Evolutionary conservation across 1,140 invertebrate species (phyloP), one percentile per base, ranked within the genome.

Genomic region (Hirudo medicinalis): DNA sequence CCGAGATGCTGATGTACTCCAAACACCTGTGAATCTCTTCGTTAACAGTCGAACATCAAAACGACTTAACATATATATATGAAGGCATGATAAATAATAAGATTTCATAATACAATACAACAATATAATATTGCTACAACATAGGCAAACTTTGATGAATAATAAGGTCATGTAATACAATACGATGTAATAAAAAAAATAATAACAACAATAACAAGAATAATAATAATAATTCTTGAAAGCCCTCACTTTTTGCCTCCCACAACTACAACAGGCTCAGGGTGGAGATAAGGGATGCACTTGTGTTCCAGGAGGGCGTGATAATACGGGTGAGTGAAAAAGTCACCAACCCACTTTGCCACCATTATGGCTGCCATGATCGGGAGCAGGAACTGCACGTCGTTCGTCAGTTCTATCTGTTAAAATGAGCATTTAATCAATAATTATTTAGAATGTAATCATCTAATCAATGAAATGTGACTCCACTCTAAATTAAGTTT

Each of bases 361-460:
- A 84, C 76, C 82, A 84, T 83, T 6, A 84, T 80, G 32, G 81
- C 77, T 36, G 81, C 78, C 82, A 84, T 84, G 11, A 84, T 81
- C 5, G 82, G 81, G 19, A 84, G 74, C 36, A 83, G 76, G 70
- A 82, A 79, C 76, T 83, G 81, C 29, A 84, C 77, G 74, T 84
- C 82, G 76, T 84, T 84, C n/a, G 83, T 84, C 69, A 84, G 76
- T 74, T 84, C 83, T 77, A 84, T 80, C 81, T 82, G 75, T 13
- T 3, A 36, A 36, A 36, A 36, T 36, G 6, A 6, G 6, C 32
- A 36, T 36, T 36, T 49, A 2, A 11, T 5, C 11, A 49, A 11
- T 9, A 2, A 15, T 49, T 49, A 15, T 17, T 49, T 15, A 49
- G 4, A 13, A 49, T 49, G n/a, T 49, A 49, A 49, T 49, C 1